Base-by-base conservation (phyloP, 2,888 invertebrate genomes). In the Catotricha subobsoleta region DNA sequence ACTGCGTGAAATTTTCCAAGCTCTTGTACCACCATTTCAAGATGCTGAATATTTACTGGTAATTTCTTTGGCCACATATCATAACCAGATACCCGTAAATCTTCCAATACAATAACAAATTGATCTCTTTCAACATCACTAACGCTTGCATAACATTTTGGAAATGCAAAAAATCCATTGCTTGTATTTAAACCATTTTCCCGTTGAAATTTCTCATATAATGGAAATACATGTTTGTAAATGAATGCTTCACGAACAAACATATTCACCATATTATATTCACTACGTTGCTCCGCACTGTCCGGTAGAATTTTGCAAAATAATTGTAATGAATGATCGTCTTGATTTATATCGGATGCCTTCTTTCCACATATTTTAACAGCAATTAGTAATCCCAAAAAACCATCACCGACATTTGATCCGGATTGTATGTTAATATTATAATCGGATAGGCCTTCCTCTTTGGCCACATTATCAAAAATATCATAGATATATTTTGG, bases 1-100 rank as follows among this genome's bases (percentile, higher is more conserved):
- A 43, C 3, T 13, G 37, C 44, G 21, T 45, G 42, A 23, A 45
- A 34, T 42, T 43, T 45, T 15, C 36, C 42, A 3, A 45, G 9
- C 16, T 40, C 28, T 10, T 28, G 19, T 21, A 45, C 28, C 13
- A 27, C 13, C 28, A 34, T 9, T 7, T 27, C 20, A 7, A 38
- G 23, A 28, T 45, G 40, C 21, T 40, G 20, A 28, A 40, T 37
- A 25, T 40, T 37, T 10, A 20, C 25, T 4, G 38, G 19, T n/a
- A 23, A 38, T 2, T 30, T 30, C 28, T 38, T 42, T 21, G 40
- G 34, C 33, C 38, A 41, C 41, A 41, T 41, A 25, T 19, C 8
- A 30, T 29, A 41, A 9, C 27, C 25, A 21, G 10, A 2, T 31
- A 4, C 13, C 6, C 41, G 36, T 10, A 41, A 18, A 41, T 41